Percentiles rank a stretch among this genome's conserved stretches.
Evolutionary conservation across 1,140 invertebrate genomes (phyloP).

Genomic region (Mycetomoellerius zeteki): DNA sequence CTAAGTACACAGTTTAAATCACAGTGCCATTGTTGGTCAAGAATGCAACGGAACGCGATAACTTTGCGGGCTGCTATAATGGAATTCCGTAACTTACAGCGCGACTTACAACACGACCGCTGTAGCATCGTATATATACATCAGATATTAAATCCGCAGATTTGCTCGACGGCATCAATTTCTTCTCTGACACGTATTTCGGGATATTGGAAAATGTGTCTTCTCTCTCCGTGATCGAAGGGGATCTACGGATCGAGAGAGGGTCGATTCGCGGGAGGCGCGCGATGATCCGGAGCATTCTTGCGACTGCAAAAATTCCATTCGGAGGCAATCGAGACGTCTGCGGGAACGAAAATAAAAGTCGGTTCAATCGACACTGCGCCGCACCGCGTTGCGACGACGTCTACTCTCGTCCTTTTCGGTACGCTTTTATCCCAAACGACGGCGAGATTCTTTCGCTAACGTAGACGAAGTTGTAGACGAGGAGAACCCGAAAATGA

Average conservation of each 20-base stretch:
- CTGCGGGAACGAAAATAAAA: conserved; percentile 56
- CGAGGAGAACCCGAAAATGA: conserved; percentile 77
- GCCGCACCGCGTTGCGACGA: conserved; percentile 31
- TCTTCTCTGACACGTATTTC: conserved; percentile 57
- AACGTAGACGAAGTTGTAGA: conserved; percentile 43
- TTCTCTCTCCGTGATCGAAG: conserved; percentile 40
- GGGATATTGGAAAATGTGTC: conserved; percentile 61
- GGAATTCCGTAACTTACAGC: conserved; percentile 51
- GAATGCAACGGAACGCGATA: neutral
- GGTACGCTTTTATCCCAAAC: conserved; percentile 55
- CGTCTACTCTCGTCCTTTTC: conserved; percentile 27
- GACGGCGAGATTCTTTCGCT: conserved; percentile 46
- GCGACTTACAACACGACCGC: conserved; percentile 42
- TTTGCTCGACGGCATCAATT: conserved; percentile 63
- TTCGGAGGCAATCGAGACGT: conserved; percentile 52
- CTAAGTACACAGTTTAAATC: neutral
- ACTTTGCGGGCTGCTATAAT: conserved; percentile 4
- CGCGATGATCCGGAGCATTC: conserved; percentile 30
- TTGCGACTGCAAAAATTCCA: conserved; percentile 49
- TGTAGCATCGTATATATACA: conserved; percentile 17
- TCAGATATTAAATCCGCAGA: conserved; percentile 61
- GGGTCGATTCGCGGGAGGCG: conserved; percentile 36
- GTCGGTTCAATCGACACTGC: conserved; percentile 53
- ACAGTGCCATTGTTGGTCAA: neutral
- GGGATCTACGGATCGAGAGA: conserved; percentile 41